Conservation (phyloP, 2,797 vertebrate species). For the Eulemur mongoz region DNA sequence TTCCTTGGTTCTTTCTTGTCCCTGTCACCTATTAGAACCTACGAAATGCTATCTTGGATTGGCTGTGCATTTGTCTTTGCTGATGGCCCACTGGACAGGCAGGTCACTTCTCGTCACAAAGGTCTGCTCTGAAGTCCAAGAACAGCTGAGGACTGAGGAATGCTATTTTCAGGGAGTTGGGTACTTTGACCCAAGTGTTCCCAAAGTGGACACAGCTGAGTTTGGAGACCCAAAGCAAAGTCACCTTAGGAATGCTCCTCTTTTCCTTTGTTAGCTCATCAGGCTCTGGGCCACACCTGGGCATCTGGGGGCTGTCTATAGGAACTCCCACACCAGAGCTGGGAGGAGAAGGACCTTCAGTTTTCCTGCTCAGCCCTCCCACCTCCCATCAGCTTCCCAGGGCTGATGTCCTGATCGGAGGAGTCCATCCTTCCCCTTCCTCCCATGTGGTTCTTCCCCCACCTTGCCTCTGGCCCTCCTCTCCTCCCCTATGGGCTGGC, state of each 20-base stretch:
- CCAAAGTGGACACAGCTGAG: background rate
- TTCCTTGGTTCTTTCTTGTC: background rate
- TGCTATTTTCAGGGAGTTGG: background rate
- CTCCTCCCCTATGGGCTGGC: rapidly evolving
- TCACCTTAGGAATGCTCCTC: background rate
- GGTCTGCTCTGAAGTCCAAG: background rate
- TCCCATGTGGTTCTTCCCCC: background rate
- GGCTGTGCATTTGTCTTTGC: background rate
- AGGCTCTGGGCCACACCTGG: background rate
- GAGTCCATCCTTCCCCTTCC: too few relatives aligned
- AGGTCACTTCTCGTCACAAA: background rate
- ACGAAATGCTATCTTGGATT: background rate
- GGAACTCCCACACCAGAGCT: background rate
- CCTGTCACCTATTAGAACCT: background rate
- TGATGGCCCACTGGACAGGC: background rate
- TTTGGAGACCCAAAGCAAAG: background rate
- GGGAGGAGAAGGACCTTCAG: too few relatives aligned
- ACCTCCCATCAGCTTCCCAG: background rate
- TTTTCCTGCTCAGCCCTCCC: background rate
- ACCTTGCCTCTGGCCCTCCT: background rate
- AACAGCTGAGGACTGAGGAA: background rate
- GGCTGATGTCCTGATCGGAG: background rate
- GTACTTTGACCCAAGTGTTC: background rate
- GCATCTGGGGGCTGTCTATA: too few relatives aligned
- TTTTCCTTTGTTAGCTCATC: background rate